These are phyloP conservation scores for Catharus fuscescens DNA, from an alignment of 2,113 vertebrate species.

Conservation along the genomic window DNA sequence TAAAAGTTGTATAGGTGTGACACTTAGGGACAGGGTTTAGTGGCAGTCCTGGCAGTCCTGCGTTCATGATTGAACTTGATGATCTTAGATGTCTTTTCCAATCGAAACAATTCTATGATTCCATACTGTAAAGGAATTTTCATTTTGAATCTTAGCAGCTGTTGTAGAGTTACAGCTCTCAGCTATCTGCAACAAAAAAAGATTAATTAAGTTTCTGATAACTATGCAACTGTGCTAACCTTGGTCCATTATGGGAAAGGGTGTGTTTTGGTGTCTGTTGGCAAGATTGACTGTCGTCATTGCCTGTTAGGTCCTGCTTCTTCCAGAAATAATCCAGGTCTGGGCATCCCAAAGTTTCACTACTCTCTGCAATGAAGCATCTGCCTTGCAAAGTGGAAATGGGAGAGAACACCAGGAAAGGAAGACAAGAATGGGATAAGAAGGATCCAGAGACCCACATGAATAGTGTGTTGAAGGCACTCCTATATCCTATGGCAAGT, in stretches of 20 bases:
- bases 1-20: neutral
- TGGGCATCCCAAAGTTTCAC: neutral
- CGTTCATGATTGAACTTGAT: neutral
- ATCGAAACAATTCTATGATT: neutral
- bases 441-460: neutral
- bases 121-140: neutral
- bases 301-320: neutral
- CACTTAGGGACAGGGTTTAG: neutral
- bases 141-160: neutral
- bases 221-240: neutral
- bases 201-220: neutral
- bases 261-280: neutral
- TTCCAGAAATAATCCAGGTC: neutral
- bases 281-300: neutral
- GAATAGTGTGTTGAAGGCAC: neutral
- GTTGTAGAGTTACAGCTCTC: neutral
- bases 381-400: neutral
- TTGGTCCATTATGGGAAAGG: neutral
- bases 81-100: neutral
- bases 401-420: neutral
- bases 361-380: neutral
- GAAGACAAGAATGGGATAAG: neutral
- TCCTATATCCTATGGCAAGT: neutral
- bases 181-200: neutral
- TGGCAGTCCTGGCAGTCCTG: neutral